phyloP scores from a whole-genome alignment of 1,140 invertebrate species.

The Drosophila chauvacae region DNA sequence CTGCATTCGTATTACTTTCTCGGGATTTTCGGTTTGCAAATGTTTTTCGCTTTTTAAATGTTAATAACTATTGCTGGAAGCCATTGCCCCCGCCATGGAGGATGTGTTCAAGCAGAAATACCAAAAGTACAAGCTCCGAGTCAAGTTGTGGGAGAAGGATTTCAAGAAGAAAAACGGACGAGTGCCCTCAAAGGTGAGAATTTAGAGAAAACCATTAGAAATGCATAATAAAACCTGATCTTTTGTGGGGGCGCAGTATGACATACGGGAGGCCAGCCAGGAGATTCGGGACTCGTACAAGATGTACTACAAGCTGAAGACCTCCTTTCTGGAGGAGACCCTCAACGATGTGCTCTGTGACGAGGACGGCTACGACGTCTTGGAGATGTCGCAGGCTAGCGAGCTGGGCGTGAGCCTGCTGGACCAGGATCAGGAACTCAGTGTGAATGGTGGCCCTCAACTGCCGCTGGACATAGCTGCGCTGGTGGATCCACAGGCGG shows the following conservation, averaged over 20 bases:
- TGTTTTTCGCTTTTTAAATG: slow-evolving; percentile 21
- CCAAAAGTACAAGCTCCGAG: slow-evolving; percentile 88
- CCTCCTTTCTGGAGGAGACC: slow-evolving; percentile 89
- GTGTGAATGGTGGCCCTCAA: slow-evolving; percentile 59
- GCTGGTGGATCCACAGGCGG: slow-evolving; percentile 42
- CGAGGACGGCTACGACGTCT: slow-evolving; percentile 82
- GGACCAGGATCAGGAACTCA: slow-evolving; percentile 26
- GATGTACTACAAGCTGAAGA: slow-evolving; percentile 92
- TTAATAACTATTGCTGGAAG: background rate
- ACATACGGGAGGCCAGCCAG: slow-evolving; percentile 90
- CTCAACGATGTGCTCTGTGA: slow-evolving; percentile 86
- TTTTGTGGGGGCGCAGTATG: slow-evolving; percentile 85
- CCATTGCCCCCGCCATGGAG: slow-evolving; percentile 56
- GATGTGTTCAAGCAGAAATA: slow-evolving; percentile 81
- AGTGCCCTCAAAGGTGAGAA: slow-evolving; percentile 89
- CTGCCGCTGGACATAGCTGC: slow-evolving; percentile 64
- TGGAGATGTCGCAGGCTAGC: slow-evolving; percentile 76
- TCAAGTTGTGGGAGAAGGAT: slow-evolving; percentile 92
- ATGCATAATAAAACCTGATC: background rate
- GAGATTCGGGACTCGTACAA: slow-evolving; percentile 91
- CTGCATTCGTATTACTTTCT: slow-evolving; percentile 33
- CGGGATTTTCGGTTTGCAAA: slow-evolving; percentile 20
- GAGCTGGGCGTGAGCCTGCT: slow-evolving; percentile 56
- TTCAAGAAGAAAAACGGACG: slow-evolving; percentile 89
- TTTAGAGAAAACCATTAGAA: background rate